These are phyloP conservation scores for Spongia lamella DNA, from an alignment of 37 sponge, comb jelly and placozoan genomes.

Conservation along the genomic window DNA sequence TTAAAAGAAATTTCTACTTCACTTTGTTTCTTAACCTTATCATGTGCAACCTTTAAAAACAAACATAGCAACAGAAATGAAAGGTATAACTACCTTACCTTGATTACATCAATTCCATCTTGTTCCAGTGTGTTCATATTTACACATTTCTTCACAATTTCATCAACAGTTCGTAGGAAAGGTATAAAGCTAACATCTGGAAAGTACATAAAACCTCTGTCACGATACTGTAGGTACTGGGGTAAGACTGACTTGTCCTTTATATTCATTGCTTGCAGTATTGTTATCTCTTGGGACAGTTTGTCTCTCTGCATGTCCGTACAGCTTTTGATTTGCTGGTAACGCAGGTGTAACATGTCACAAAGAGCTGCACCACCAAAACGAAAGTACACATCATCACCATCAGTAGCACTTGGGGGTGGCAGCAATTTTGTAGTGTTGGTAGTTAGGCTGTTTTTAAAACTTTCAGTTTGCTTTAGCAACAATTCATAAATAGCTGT, in stretches of 20 bases:
- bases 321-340: not conserved
- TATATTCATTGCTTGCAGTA: conserved; percentile 1
- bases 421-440: too few species aligned
- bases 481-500: conserved; percentile 4
- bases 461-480: not conserved
- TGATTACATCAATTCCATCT: not conserved
- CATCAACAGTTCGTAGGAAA: conserved; percentile 4
- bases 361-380: conserved; percentile 6
- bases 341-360: not conserved
- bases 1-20: too few species aligned
- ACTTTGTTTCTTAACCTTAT: not conserved
- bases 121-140: not conserved
- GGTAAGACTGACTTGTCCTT: conserved; percentile 17
- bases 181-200: conserved; percentile 13
- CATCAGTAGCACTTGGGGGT: not conserved
- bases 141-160: conserved; percentile 1
- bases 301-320: conserved; percentile 4
- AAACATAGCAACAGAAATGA: too few species aligned
- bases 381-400: not conserved
- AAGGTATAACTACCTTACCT: too few species aligned
- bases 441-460: too few species aligned
- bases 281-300: conserved; percentile 2
- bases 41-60: too few species aligned
- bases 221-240: conserved; percentile 13
- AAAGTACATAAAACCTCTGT: conserved; percentile 31